Percentiles rank a stretch among this genome's conserved stretches.
Conservation (phyloP, 2,888 invertebrate genomes). For the Eremobia ochroleuca region DNA sequence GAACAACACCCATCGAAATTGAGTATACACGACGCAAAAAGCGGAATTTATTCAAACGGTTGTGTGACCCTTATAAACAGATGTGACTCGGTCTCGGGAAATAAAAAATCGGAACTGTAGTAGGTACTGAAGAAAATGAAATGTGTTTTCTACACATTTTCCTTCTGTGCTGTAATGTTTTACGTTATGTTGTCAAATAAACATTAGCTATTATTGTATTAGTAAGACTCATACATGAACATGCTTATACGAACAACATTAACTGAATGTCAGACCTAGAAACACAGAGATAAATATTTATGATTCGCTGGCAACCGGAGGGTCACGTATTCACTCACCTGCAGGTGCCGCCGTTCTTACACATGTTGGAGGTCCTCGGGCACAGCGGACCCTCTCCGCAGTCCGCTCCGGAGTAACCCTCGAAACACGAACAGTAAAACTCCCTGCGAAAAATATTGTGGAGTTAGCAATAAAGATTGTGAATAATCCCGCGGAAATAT, state of each 20-base stretch:
- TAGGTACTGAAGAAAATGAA: not conserved
- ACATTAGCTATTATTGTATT: no score
- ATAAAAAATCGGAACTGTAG: slow-evolving; percentile 12
- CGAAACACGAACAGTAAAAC: slow-evolving; percentile 95
- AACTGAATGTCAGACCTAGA: not conserved
- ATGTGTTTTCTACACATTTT: not conserved
- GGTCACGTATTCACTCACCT: slow-evolving; percentile 91
- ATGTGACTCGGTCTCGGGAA: not conserved
- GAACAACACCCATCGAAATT: slow-evolving; percentile 58
- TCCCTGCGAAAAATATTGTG: slow-evolving; percentile 87
- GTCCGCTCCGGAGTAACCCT: slow-evolving; percentile 94
- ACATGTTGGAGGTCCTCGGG: slow-evolving; percentile 91
- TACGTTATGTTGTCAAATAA: not conserved
- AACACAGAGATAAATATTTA: not conserved
- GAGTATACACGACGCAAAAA: slow-evolving; percentile 63
- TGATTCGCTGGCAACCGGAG: not conserved
- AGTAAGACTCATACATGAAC: not conserved
- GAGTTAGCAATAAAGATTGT: not conserved
- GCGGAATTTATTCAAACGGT: slow-evolving; percentile 1
- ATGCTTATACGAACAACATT: not conserved
- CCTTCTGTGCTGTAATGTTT: not conserved
- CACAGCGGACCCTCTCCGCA: slow-evolving; percentile 96
- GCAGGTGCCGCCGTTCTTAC: slow-evolving; percentile 96
- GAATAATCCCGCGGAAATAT: slow-evolving; percentile 42
- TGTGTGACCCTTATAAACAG: slow-evolving; percentile 8